Evolutionary conservation across 2,113 vertebrate species (phyloP), one percentile per base, ranked within the genome.

Genomic region (Entomyzon cyanotis): DNA sequence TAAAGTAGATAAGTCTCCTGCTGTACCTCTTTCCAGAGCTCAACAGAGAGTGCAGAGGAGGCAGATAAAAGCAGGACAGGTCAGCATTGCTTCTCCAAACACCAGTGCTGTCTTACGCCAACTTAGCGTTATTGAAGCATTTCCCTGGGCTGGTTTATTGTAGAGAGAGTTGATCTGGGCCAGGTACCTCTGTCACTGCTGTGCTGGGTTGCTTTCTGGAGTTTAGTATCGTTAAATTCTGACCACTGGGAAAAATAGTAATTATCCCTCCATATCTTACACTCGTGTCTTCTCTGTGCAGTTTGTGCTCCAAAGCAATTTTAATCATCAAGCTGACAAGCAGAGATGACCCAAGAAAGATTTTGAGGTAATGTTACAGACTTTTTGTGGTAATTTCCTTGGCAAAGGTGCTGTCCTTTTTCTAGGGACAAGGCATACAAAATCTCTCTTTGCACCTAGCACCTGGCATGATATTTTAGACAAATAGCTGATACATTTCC

Each of bases 331-430:
- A 89, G 76, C 93, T 99, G 94, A 93, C 84, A 49, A 96, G 68
- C 11, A 35, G 91, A 60, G 71, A 93, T 49, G 87, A 91, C 27
- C 28, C 90, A 2, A 79, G 68, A 67, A 98, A 98, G 95, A 97
- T 87, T 50, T 58, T 99, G 20, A 99, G 99, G 99, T 99, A 97
- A 95, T 1, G 3, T 14, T 58, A 47, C 80, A 56, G 39, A 49
- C 3, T 17, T 63, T 35, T 56, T 31, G 12, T 3, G 10, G 15
- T n/a, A 9, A 59, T 86, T 73, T 80, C 60, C 92, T 82, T 89
- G 49, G 31, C 25, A 84, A 64, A 79, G 11, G 4, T 64, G 15
- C 2, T 35, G 22, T 46, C 12, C 14, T 73, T 80, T 67, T 63
- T 52, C 5, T 2, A 67, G 20, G 31, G 17, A 52, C 24, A 59